Percentiles rank a stretch among this genome's conserved stretches.
Evolutionary conservation across 2,888 invertebrate genomes (phyloP).

Genomic region (Melipona bicolor): DNA sequence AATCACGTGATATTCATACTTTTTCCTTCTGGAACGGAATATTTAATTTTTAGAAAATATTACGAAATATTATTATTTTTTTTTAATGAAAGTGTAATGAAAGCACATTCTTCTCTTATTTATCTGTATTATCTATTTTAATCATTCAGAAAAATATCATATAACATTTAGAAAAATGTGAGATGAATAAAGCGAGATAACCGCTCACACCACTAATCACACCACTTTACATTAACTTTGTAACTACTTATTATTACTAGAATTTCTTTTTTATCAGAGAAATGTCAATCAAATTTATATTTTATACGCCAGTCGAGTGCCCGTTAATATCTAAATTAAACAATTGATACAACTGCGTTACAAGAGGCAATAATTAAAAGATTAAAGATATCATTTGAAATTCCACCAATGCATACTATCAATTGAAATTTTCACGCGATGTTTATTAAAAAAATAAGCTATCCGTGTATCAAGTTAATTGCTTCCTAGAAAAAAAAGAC

Average conservation of each 20-base stretch:
- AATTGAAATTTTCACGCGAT: conserved; percentile 6
- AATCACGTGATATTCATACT: not conserved
- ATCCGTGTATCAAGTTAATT: not conserved
- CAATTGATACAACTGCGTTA: not conserved
- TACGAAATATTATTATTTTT: too few species aligned
- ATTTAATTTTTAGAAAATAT: too few species aligned
- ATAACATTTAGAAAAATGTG: not conserved
- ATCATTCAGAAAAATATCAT: too few species aligned
- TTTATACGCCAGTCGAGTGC: not conserved
- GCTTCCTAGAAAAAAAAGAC: not conserved
- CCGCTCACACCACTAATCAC: not conserved
- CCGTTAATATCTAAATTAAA: conserved; percentile 29
- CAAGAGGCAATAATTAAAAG: conserved; percentile 32
- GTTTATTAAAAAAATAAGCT: not conserved
- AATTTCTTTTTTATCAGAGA: not conserved
- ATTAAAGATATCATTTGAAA: conserved; percentile 28
- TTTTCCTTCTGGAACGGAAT: too few species aligned
- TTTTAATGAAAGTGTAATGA: too few species aligned
- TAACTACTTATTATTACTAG: not conserved
- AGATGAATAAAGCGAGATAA: not conserved
- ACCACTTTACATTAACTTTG: not conserved
- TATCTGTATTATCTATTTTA: too few species aligned
- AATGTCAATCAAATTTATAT: not conserved
- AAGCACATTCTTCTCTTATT: too few species aligned
- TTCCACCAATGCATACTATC: not conserved